These are phyloP conservation scores for Agrypnus murinus DNA, from an alignment of 2,888 invertebrate genomes.

Conservation along the genomic window DNA sequence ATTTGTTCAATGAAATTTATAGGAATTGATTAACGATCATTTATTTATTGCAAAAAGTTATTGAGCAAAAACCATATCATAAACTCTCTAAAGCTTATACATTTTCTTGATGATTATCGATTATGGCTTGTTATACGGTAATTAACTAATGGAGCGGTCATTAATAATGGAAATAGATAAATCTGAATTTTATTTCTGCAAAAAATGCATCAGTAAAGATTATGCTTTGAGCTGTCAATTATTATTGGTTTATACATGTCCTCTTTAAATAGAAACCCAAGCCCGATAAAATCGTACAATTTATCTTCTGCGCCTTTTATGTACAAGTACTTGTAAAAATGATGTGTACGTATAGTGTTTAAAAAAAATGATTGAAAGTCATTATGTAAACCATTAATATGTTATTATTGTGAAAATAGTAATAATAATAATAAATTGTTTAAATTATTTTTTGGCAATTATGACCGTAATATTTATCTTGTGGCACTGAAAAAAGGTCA, in stretches of 20 bases:
- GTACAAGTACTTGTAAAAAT: background rate
- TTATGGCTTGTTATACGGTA: conserved; percentile 1
- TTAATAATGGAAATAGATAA: too few relatives aligned
- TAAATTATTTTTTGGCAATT: conserved; percentile 25
- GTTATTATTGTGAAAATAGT: conserved; percentile 14
- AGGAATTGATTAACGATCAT: background rate
- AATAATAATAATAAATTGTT: conserved; percentile 13
- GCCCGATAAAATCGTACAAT: background rate
- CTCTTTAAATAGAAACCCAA: too few relatives aligned
- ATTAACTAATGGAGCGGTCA: background rate
- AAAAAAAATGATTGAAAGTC: background rate
- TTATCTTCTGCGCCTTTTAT: conserved; percentile 11
- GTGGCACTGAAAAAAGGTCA: conserved; percentile 22
- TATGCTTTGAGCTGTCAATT: too few relatives aligned
- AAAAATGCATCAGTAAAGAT: too few relatives aligned
- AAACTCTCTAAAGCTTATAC: conserved; percentile 1
- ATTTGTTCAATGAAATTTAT: background rate
- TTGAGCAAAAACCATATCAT: background rate
- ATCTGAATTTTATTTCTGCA: too few relatives aligned
- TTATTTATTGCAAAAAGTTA: background rate
- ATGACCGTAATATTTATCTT: conserved; percentile 27
- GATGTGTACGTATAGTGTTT: background rate
- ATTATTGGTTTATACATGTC: too few relatives aligned
- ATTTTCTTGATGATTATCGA: conserved; percentile 1
- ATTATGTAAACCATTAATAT: conserved; percentile 10